phyloP scores from a whole-genome alignment of 2,888 invertebrate genomes.

The Macrophya annulata region DNA sequence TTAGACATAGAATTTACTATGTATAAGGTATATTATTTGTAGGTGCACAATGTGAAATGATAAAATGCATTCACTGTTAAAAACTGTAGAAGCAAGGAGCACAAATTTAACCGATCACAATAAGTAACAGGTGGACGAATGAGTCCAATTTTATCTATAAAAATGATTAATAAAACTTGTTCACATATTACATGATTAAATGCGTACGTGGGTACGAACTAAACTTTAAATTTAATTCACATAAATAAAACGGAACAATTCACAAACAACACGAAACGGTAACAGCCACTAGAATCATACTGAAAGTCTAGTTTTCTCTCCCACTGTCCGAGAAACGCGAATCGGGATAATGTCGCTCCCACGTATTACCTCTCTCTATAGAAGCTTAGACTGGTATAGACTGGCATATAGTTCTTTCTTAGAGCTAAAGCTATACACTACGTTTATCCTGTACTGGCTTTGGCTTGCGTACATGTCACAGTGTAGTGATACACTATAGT shows the following conservation, averaged over 20 bases:
- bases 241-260: conserved; percentile 3
- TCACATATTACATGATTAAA: background rate
- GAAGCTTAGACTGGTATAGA: conserved; percentile 17
- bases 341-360: conserved; percentile 45
- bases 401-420: conserved; percentile 11
- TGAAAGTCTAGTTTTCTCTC: conserved; percentile 41
- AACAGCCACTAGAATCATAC: conserved; percentile 43
- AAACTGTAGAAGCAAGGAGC: background rate
- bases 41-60: background rate
- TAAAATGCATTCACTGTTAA: conserved; percentile 35
- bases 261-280: conserved; percentile 33
- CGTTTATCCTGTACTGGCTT: conserved; percentile 19
- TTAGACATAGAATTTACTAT: background rate
- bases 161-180: conserved; percentile 1
- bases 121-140: conserved; percentile 49
- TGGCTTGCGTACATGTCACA: conserved; percentile 9
- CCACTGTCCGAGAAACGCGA: conserved; percentile 38
- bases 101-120: conserved; percentile 7
- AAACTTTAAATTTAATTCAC: background rate
- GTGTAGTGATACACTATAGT: conserved; percentile 15
- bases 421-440: conserved; percentile 16
- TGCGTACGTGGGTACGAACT: background rate
- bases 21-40: background rate
- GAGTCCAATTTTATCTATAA: background rate
- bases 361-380: conserved; percentile 36